Percentiles rank a stretch among this genome's conserved stretches.
phyloP scores from a whole-genome alignment of 2,888 invertebrate species.

The Theodoxus fluviatilis region DNA sequence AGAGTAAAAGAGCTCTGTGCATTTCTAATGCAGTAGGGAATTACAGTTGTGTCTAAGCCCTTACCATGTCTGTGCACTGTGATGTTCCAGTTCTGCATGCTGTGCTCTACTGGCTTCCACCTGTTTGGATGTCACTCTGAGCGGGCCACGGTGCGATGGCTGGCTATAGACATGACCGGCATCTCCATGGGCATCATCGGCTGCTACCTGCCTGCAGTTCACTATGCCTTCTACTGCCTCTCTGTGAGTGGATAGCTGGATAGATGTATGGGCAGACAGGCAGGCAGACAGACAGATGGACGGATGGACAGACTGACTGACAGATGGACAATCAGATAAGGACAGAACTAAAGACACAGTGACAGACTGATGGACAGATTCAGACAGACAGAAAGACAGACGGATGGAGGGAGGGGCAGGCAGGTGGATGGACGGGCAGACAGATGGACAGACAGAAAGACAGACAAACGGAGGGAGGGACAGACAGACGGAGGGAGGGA shows the following conservation, averaged over 20 bases:
- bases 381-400: no score
- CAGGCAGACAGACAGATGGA: no score
- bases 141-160: conserved; percentile 82
- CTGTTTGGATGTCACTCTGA: conserved; percentile 93
- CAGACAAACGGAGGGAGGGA: no score
- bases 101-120: conserved; percentile 89
- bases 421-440: no score
- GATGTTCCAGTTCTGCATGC: conserved; percentile 84
- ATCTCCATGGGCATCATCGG: conserved; percentile 91
- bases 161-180: conserved; percentile 90
- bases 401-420: no score
- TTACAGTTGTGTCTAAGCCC: neutral
- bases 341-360: no score
- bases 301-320: no score
- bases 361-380: no score
- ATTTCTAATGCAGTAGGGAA: neutral
- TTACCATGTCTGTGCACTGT: neutral
- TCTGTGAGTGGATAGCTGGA: conserved; percentile 75
- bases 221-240: conserved; percentile 96
- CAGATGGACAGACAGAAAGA: no score
- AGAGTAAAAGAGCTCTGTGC: neutral
- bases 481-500: no score
- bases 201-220: conserved; percentile 93
- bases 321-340: no score
- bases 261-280: no score